Evolutionary conservation across 2,113 vertebrate species (phyloP), one percentile per base, ranked within the genome.

Genomic region (Epinephelus fuscoguttatus): DNA sequence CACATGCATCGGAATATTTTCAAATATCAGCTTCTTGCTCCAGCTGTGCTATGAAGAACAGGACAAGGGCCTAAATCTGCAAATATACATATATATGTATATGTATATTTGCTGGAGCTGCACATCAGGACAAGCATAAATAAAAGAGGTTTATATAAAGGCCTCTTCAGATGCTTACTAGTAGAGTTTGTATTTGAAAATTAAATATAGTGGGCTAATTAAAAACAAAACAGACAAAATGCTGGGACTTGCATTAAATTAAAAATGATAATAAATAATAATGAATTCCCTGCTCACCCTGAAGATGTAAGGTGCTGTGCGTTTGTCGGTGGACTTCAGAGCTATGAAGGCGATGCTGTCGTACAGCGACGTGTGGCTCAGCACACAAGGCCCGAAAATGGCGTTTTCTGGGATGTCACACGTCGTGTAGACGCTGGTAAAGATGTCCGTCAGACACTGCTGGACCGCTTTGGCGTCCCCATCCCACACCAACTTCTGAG

Each of bases 341-440:
- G 98, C 98, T 53, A 99, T 95, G 93, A 99, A 99, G 72, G 98
- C 98, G 86, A 99, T 99, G 95, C 98, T 99, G 96, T 99, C 98
- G 2, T 98, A 99, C 40, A 99, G 88, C 4, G 98, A 99, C 56
- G 98, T 99, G 93, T 99, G 98, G 95, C 97, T 99, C 90, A 99
- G 87, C 63, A 99, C 95, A 30, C 98, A 99, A 18, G 98, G 98
- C 18, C 98, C 98, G 37, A 99, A 99, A 62, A 99, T 98, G 72
- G 98, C 98, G 85, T 97, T 98, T 90, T 99, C 98, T 0, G 98
- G 98, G 61, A 99, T 96, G 94, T 99, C 98, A 66, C 98, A 99
- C 70, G 98, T 99, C 68, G 98, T 99, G 93, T 96, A 99, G 42
- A 99, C 98, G 84, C 98, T 99, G 69, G 98, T 99, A 88, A 99